Evolutionary conservation across 2,797 vertebrate genomes (phyloP), one percentile per base, ranked within the genome.

Genomic region (Sebastes itinus): DNA sequence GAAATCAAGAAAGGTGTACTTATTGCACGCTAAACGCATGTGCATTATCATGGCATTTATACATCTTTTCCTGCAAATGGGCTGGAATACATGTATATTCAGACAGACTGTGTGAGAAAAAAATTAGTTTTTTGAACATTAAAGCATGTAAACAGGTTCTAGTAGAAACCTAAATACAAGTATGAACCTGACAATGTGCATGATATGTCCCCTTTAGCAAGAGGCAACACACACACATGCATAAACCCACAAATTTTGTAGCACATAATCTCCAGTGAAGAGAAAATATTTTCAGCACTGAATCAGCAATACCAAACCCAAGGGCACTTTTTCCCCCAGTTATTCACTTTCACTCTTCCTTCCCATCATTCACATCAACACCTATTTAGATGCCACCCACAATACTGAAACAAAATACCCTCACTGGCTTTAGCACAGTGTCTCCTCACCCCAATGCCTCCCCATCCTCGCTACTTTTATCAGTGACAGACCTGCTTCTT

Each of bases 401-500:
- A 65, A 42, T 55, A 38, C 42, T 83, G 66, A 87, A 76, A 85
- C 75, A 80, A 76, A 86, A 84, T 7, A 66, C 72, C 56, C 30
- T 28, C 56, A n/a, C 18, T 68, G 66, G 66, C 74, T 82, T 74
- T n/a, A 61, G 74, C 68, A 56, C 56, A 30, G 42, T 33, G 49
- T 73, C 74, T 83, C 72, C 49, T 80, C 60, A 75, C 35, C 61
- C 77, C 65, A 12, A 2, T 52, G 33, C 61, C 65, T 86, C 75
- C 75, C 77, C 73, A 61, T 77, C 68, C 79, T 54, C 20, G 4
- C 71, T 42, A 11, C 81, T 86, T 88, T 86, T 84, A 91, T 89
- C 88, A 81, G 80, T 80, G 79, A 89, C 87, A 89, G 90, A 72
- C 72, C 73, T 83, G 84, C 75, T 67, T 78, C 72, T 84, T 77